Evolutionary conservation across 2,797 vertebrate genomes (phyloP).

Genomic region (Leptodactylus fallax): DNA sequence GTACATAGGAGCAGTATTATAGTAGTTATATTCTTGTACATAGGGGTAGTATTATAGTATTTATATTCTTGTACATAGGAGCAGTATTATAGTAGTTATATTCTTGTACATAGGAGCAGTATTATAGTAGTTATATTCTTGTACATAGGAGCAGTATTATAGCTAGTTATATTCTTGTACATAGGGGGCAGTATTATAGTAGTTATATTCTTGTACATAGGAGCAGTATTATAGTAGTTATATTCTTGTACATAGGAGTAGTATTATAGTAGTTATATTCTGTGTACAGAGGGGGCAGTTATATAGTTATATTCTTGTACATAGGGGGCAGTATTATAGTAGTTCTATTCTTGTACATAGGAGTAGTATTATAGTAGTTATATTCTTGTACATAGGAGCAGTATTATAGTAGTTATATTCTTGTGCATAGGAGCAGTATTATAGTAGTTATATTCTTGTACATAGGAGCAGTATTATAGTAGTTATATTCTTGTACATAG

Average conservation of each 20-base stretch:
- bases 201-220: constrained; percentile 12
- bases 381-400: constrained; percentile 3
- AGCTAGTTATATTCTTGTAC: constrained; percentile 18
- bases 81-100: constrained; percentile 17
- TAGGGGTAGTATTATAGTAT: neutral
- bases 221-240: constrained; percentile 2
- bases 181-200: neutral
- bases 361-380: constrained; percentile 22
- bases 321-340: constrained; percentile 13
- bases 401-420: constrained; percentile 23
- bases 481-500: constrained; percentile 12
- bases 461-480: neutral
- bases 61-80: constrained; percentile 5
- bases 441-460: constrained; percentile 8
- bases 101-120: constrained; percentile 9
- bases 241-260: neutral
- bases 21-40: neutral
- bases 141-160: neutral
- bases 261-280: neutral
- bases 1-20: neutral
- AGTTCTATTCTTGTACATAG: constrained; percentile 14
- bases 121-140: constrained; percentile 24
- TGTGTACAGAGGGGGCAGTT: too few species aligned
- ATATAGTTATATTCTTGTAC: constrained; percentile 4
- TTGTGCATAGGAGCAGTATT: neutral